These are phyloP conservation scores for Eptesicus fuscus DNA, from an alignment of 2,113 vertebrate genomes.

Conservation along the genomic window DNA sequence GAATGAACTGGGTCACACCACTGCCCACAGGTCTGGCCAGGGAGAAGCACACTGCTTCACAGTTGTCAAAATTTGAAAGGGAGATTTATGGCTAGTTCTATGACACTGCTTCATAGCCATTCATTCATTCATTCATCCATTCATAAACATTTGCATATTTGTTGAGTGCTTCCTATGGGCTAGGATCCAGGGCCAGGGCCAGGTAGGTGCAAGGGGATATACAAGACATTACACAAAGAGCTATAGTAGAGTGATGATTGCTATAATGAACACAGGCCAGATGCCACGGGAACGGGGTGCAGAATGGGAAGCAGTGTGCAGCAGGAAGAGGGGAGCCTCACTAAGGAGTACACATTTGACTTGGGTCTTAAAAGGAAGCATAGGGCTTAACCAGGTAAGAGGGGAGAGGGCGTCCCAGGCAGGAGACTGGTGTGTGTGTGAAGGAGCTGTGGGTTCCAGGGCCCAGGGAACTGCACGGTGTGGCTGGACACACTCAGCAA, in stretches of 20 bases:
- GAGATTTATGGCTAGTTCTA: background rate
- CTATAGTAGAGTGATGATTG: background rate
- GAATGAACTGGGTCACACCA: background rate
- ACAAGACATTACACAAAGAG: background rate
- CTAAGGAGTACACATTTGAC: background rate
- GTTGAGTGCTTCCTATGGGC: background rate
- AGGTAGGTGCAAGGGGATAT: background rate
- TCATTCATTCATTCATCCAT: background rate
- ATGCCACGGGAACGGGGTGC: too few species aligned
- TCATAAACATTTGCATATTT: background rate
- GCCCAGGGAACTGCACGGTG: accelerated
- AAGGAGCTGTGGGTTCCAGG: background rate
- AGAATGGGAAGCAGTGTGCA: background rate
- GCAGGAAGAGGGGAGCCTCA: background rate
- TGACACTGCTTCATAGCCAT: background rate
- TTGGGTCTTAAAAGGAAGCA: background rate
- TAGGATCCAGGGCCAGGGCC: background rate
- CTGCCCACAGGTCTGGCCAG: background rate
- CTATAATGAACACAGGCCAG: background rate
- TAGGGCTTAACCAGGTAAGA: background rate
- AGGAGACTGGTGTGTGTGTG: background rate
- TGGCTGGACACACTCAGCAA: background rate
- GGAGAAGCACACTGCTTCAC: background rate
- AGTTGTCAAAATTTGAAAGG: background rate
- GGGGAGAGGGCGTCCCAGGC: background rate